Conservation (phyloP, 1,140 invertebrate genomes). For the Pentalonia nigronervosa region DNA sequence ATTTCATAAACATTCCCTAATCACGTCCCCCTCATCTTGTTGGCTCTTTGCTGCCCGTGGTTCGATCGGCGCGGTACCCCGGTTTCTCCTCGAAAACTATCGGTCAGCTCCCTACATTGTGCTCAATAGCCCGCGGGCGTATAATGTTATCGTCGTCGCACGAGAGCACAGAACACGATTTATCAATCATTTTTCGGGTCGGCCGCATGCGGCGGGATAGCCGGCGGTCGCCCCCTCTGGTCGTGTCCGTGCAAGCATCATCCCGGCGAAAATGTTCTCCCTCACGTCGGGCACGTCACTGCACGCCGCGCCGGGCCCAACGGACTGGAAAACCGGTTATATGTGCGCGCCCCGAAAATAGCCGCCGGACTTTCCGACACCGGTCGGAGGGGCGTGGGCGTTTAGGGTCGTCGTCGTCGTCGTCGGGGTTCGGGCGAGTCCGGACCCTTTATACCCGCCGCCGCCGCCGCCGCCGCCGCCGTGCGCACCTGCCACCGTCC, state of each 20-base stretch:
- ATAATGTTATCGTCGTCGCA: not conserved
- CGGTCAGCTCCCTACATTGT: too few relatives aligned
- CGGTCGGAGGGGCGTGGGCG: not conserved
- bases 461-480: not conserved
- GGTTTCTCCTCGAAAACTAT: not conserved
- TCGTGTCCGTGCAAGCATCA: not conserved
- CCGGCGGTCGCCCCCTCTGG: too few relatives aligned
- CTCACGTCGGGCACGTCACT: not conserved
- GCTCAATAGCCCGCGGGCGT: too few relatives aligned
- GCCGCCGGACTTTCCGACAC: not conserved
- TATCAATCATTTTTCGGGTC: not conserved
- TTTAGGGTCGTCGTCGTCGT: not conserved
- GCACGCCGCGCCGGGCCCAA: not conserved
- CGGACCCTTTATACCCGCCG: constrained; percentile 8
- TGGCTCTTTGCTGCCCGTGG: not conserved
- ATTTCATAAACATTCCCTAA: not conserved
- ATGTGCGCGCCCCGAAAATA: not conserved
- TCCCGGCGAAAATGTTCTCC: not conserved
- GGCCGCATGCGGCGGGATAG: too few relatives aligned
- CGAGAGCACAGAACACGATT: not conserved
- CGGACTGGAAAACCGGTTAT: constrained; percentile 18
- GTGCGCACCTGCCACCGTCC: not conserved
- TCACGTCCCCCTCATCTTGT: not conserved
- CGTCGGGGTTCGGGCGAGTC: not conserved
- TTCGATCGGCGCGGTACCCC: not conserved